Percentiles rank a stretch among this genome's conserved stretches.
These are phyloP conservation scores for Xerus inauris DNA, from an alignment of 2,113 vertebrate genomes.

Conservation along the genomic window DNA sequence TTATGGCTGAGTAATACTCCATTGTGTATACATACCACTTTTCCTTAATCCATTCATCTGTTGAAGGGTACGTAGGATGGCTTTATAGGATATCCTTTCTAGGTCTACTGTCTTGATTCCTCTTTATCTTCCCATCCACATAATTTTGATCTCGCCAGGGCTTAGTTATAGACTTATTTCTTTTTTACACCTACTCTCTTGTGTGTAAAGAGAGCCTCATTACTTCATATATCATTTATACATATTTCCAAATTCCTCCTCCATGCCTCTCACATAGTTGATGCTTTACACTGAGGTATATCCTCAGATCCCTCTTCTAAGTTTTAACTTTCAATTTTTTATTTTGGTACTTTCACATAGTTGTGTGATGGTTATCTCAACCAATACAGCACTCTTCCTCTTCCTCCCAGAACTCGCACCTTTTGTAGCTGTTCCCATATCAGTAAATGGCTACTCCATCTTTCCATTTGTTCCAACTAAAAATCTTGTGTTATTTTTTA, in stretches of 20 bases:
- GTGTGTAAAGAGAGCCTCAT: neutral
- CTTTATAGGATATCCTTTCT: no score
- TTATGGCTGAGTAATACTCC: no score
- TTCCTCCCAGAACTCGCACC: neutral
- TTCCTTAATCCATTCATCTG: no score
- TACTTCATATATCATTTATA: neutral
- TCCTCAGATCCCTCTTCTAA: neutral
- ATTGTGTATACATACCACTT: no score
- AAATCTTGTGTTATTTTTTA: conserved; percentile 46
- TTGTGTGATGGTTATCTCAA: neutral
- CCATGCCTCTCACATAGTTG: neutral
- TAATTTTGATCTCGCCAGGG: neutral
- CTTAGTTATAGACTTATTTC: neutral
- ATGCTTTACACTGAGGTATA: neutral
- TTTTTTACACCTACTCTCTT: neutral
- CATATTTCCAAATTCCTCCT: neutral
- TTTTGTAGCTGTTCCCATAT: neutral
- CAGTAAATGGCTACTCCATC: neutral
- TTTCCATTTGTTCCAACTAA: conserved; percentile 30
- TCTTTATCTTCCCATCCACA: neutral
- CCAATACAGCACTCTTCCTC: neutral
- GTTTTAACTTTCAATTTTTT: conserved; percentile 24
- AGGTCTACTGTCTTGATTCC: neutral
- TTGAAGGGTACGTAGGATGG: no score
- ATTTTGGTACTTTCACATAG: neutral